phyloP scores from a whole-genome alignment of 2,797 vertebrate species.

The Diglossa cyanea region DNA sequence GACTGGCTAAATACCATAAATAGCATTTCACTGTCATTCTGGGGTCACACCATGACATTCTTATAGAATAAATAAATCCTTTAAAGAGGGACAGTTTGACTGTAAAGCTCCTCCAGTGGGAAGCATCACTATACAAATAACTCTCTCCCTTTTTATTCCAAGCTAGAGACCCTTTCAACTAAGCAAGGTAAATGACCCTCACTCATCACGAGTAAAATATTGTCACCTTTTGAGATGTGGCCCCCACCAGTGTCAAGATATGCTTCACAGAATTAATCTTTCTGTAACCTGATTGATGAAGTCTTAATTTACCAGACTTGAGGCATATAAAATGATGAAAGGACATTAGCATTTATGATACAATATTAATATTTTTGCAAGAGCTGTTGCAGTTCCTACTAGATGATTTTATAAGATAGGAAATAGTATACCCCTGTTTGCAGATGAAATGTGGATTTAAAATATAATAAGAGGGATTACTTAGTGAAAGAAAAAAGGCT shows the following conservation, averaged over 20 bases:
- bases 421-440: neutral
- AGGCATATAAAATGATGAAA: neutral
- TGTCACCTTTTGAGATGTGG: neutral
- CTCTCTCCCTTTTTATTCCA: neutral
- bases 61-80: neutral
- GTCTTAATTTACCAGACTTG: neutral
- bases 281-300: neutral
- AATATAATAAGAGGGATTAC: neutral
- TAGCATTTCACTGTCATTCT: neutral
- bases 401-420: neutral
- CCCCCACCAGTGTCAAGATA: neutral
- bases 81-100: neutral
- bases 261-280: neutral
- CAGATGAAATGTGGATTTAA: neutral
- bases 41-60: neutral
- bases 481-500: neutral
- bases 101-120: neutral
- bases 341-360: neutral
- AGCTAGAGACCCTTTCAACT: neutral
- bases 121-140: neutral
- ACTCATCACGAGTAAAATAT: neutral
- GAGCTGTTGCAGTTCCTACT: neutral
- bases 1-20: constrained; percentile 19
- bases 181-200: neutral
- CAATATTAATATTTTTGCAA: neutral